Conservation (phyloP, 2,888 invertebrate species). For the Liopterus haemorrhoidalis region DNA sequence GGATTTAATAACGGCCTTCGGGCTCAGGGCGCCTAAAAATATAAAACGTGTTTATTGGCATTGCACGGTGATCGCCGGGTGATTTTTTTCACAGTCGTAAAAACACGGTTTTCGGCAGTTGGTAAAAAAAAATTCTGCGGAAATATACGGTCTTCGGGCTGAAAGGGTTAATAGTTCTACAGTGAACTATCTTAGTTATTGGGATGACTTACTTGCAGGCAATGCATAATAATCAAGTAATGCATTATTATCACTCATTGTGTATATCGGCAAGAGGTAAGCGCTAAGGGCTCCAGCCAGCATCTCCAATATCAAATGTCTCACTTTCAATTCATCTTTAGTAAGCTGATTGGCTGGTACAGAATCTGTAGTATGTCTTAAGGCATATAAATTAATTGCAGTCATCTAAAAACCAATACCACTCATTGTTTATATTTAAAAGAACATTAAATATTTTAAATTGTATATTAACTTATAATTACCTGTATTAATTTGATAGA, state of each 20-base stretch:
- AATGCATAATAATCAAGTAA: constrained; percentile 61
- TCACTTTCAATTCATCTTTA: constrained; percentile 53
- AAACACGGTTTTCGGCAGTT: too few relatives aligned
- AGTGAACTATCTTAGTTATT: too few relatives aligned
- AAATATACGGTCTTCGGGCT: too few relatives aligned
- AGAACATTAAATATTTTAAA: too few relatives aligned
- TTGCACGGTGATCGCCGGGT: too few relatives aligned
- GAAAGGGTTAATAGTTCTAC: too few relatives aligned
- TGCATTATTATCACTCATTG: constrained; percentile 57
- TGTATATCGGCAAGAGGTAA: constrained; percentile 63
- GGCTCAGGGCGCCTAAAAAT: too few relatives aligned
- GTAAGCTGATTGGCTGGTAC: constrained; percentile 50
- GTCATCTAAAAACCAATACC: constrained; percentile 54
- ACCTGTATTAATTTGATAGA: constrained; percentile 67
- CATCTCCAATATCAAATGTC: constrained; percentile 55
- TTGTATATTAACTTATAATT: constrained; percentile 17
- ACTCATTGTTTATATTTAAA: neutral
- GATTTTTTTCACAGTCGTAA: too few relatives aligned
- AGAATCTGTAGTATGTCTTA: constrained; percentile 54
- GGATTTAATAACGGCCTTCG: too few relatives aligned
- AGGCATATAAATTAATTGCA: constrained; percentile 67
- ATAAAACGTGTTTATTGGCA: too few relatives aligned
- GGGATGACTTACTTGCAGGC: constrained; percentile 54
- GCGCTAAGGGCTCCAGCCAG: constrained; percentile 63
- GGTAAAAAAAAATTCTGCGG: too few relatives aligned